These are phyloP conservation scores for Coranthus polyacanthus DNA, from an alignment of 2,797 vertebrate species.

Conservation along the genomic window DNA sequence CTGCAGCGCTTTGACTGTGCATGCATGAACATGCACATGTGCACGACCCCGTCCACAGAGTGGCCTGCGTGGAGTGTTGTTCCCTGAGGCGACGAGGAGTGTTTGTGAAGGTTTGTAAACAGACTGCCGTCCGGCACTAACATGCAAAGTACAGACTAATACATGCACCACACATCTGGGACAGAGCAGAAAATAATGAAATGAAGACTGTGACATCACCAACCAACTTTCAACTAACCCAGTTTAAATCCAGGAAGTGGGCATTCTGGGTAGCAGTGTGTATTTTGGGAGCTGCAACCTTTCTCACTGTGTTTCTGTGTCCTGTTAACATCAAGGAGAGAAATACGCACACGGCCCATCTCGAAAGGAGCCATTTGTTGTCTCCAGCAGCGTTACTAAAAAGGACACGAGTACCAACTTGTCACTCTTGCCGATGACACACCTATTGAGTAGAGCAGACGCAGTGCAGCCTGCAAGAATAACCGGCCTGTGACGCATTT, in stretches of 20 bases:
- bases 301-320: not conserved
- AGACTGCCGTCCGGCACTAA: conserved; percentile 14
- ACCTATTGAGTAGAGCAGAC: not conserved
- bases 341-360: too few species aligned
- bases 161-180: too few species aligned
- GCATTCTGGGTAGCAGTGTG: not conserved
- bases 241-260: not conserved
- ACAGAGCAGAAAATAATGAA: not conserved
- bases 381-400: not conserved
- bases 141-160: not conserved
- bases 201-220: not conserved
- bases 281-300: not conserved
- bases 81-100: conserved; percentile 27
- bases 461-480: not conserved
- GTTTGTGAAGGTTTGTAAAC: conserved; percentile 29
- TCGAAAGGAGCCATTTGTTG: not conserved
- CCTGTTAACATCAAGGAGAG: too few species aligned
- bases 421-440: conserved; percentile 6
- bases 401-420: conserved; percentile 11
- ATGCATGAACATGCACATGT: conserved; percentile 54
- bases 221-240: conserved; percentile 2
- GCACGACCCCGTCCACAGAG: conserved; percentile 11
- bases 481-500: not conserved
- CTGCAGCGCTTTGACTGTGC: conserved; percentile 52
- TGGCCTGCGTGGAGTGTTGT: conserved; percentile 10